phyloP scores from a whole-genome alignment of 2,797 vertebrate genomes.

The Glyptemys insculpta region DNA sequence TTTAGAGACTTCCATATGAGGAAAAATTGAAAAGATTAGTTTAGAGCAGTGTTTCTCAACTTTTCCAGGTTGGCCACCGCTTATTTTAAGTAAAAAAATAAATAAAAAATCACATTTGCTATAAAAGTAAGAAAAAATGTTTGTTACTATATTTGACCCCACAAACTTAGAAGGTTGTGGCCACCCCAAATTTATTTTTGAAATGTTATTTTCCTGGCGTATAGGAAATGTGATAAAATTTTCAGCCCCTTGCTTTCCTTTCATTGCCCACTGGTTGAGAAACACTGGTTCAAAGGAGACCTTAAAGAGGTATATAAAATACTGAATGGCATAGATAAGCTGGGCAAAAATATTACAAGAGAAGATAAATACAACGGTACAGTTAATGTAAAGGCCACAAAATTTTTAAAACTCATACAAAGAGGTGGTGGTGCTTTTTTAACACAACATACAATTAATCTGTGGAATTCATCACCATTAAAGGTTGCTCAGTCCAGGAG shows the following conservation, averaged over 20 bases:
- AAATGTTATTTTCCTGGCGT: neutral
- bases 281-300: no score
- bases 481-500: neutral
- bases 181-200: neutral
- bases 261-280: neutral
- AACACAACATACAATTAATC: neutral
- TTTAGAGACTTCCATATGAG: neutral
- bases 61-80: no score
- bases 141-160: neutral
- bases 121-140: neutral
- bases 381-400: neutral
- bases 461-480: neutral
- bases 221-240: neutral
- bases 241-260: neutral
- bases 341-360: no score
- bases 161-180: neutral
- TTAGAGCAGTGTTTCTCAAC: no score
- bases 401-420: neutral
- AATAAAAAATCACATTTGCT: neutral
- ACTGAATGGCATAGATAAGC: no score
- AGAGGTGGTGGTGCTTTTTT: neutral
- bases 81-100: neutral
- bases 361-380: no score
- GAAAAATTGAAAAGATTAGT: neutral
- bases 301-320: no score